Conservation (phyloP, 1,140 invertebrate species). For the Lepidurus packardi region DNA sequence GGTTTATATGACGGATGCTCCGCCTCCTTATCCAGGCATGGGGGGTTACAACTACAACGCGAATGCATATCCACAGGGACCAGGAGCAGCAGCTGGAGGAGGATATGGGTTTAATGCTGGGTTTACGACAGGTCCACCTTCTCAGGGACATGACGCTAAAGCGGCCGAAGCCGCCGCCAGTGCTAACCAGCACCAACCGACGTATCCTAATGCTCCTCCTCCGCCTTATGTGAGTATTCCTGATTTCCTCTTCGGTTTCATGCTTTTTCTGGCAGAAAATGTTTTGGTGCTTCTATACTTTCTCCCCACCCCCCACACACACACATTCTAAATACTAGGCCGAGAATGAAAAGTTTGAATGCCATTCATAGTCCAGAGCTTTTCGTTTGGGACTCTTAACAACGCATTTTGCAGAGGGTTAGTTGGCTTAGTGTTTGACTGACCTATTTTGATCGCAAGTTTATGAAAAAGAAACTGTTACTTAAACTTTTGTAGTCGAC, state of each 20-base stretch:
- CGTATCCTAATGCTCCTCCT: constrained; percentile 77
- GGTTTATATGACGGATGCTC: constrained; percentile 84
- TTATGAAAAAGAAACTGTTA: no score
- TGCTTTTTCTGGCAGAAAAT: no score
- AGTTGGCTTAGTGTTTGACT: no score
- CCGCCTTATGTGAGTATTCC: constrained; percentile 60
- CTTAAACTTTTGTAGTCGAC: no score
- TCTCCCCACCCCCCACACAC: no score
- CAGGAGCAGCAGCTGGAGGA: constrained; percentile 36
- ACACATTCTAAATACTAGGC: no score
- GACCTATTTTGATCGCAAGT: no score
- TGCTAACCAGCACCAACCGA: constrained; percentile 72
- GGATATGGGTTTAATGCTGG: constrained; percentile 25
- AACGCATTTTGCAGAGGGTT: no score
- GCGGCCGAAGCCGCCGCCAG: constrained; percentile 77
- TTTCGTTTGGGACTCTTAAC: no score
- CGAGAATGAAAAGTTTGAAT: no score
- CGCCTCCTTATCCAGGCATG: constrained; percentile 92
- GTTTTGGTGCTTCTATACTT: no score
- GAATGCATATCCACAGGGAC: constrained; percentile 37
- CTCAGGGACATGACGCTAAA: constrained; percentile 62
- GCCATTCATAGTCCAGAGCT: no score
- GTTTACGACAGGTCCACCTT: constrained; percentile 30
- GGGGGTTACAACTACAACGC: constrained; percentile 49
- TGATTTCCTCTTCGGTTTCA: constrained; percentile 5